A percentile compares a stretch with the other conserved stretches of the same genome.
Conservation (phyloP, 2,797 vertebrate genomes). For the Gymnothorax reevesii region DNA sequence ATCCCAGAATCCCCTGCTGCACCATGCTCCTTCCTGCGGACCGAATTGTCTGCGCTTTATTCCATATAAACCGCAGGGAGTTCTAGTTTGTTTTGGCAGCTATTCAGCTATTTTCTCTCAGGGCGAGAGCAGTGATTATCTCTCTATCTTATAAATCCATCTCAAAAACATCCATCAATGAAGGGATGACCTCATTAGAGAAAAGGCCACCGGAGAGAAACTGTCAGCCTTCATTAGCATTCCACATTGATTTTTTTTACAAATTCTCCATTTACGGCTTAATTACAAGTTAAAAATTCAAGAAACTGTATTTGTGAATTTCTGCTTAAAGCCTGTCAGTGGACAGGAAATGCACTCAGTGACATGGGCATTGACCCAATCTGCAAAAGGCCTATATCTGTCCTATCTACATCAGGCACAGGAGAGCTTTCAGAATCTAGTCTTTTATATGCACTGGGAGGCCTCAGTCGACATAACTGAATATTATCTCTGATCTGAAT, state of each 20-base stretch:
- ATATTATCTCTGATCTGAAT: not conserved
- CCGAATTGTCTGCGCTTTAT: slow-evolving; percentile 78
- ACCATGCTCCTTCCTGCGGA: slow-evolving; percentile 49
- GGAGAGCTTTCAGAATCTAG: too few relatives aligned
- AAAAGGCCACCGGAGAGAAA: slow-evolving; percentile 4
- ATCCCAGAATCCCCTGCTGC: slow-evolving; percentile 60
- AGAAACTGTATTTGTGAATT: slow-evolving; percentile 12
- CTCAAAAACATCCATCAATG: slow-evolving; percentile 14
- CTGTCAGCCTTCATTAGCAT: slow-evolving; percentile 34
- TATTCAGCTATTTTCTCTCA: not conserved
- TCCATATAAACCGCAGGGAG: not conserved
- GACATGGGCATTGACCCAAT: not conserved
- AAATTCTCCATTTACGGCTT: slow-evolving; percentile 18
- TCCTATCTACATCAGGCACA: too few relatives aligned
- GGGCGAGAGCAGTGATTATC: not conserved
- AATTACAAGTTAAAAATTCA: slow-evolving; percentile 33
- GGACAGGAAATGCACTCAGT: not conserved
- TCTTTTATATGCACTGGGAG: too few relatives aligned
- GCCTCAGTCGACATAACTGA: too few relatives aligned
- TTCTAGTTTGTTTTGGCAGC: not conserved
- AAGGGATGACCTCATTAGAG: slow-evolving; percentile 46
- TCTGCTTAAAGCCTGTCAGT: not conserved
- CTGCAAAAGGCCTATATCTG: not conserved
- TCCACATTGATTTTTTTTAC: slow-evolving; percentile 27
- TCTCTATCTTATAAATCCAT: not conserved